These are phyloP conservation scores for Poecile atricapillus DNA, from an alignment of 2,113 vertebrate species.

Conservation along the genomic window DNA sequence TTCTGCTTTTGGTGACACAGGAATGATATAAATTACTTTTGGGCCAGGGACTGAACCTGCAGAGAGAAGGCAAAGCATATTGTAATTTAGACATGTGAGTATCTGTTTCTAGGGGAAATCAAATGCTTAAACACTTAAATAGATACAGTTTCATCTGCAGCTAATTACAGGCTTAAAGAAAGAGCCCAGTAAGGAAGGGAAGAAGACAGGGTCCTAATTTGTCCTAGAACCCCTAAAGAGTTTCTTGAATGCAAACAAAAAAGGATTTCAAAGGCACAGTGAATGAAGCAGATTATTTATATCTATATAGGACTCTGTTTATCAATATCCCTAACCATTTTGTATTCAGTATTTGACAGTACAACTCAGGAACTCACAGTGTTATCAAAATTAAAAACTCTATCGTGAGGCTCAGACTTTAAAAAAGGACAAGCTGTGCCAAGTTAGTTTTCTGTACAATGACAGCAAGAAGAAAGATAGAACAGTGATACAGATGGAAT, in stretches of 20 bases:
- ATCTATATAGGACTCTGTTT: background rate
- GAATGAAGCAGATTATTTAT: background rate
- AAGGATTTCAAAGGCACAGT: background rate
- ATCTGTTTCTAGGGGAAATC: background rate
- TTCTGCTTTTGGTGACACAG: background rate
- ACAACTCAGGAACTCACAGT: background rate
- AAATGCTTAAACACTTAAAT: slow-evolving; percentile 9
- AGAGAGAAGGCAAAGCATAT: background rate
- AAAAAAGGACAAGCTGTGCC: background rate
- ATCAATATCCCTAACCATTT: background rate
- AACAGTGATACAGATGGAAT: background rate
- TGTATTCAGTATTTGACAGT: background rate
- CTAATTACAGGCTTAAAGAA: slow-evolving; percentile 4
- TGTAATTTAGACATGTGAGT: background rate
- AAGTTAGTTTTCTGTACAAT: background rate
- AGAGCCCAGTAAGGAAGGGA: background rate
- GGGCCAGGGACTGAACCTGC: background rate
- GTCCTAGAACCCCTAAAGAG: background rate
- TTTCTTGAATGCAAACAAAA: background rate
- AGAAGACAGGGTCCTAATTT: background rate
- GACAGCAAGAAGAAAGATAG: background rate
- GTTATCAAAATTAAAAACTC: background rate
- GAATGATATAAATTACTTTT: background rate
- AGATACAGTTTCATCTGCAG: background rate
- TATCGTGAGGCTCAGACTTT: background rate